Evolutionary conservation across 1,140 invertebrate genomes (phyloP), one percentile per base, ranked within the genome.

Genomic region (Phthorimaea operculella): DNA sequence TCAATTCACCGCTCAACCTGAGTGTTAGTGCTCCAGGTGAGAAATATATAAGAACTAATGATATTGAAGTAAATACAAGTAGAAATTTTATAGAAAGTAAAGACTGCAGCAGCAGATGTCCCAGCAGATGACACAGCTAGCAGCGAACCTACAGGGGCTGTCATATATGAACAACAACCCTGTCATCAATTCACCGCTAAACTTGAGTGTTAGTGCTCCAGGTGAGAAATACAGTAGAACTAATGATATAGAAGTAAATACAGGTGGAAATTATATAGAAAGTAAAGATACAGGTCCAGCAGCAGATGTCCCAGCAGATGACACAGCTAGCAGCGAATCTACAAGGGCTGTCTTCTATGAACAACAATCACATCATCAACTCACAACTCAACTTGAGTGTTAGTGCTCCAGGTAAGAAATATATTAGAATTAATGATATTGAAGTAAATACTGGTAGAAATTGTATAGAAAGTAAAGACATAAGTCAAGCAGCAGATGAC

Each of bases 321-420:
- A 90, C 90, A 9, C 90, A 90, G 28, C 74, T 92, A 55, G 90
- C 90, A 8, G 89, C 90, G 15, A 90, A 91, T 67, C 87, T 94
- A 52, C 91, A 92, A 74, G 91, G 90, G 66, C 90, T 93, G 82
- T 89, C 90, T 15, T 88, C 88, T 52, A 81, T 90, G 70, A 86
- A 88, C 21, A 87, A 87, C 62, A 91, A 90, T 73, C 88, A 90
- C 49, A 87, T 91, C 59, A 90, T 92, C 75, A 93, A 93, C 79
- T 92, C 92, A 34, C 93, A 92, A 4, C 86, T 94, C 55, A 94
- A 94, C 83, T 86, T 94, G 45, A 94, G 92, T 71, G 90, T 94
- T 60, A 92, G 91, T 68, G 88, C 90, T 52, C 89, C 90, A 64
- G 90, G 89, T 89, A 80, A 72, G 74, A 12, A 28, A 28, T 2